A percentile compares a stretch with the other conserved stretches of the same genome.
Conservation (phyloP, 2,888 invertebrate genomes). For the Pyrrhia umbra region DNA sequence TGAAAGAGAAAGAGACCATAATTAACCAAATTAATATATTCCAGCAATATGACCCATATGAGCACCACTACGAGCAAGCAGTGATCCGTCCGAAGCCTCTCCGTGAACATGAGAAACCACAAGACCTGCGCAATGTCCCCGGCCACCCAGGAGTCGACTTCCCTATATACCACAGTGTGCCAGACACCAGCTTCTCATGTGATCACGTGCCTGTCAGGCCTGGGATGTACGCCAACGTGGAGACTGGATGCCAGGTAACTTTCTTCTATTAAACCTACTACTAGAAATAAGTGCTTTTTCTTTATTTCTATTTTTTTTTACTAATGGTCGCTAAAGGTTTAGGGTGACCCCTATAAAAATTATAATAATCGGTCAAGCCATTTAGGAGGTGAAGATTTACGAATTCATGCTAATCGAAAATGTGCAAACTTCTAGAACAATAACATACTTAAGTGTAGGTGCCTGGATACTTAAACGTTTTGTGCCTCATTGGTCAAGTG, state of each 20-base stretch:
- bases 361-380: too few species aligned
- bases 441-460: too few species aligned
- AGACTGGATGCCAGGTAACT: conserved; percentile 94
- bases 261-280: not conserved
- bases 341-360: too few species aligned
- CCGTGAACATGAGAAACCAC: conserved; percentile 91
- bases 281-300: too few species aligned
- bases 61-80: conserved; percentile 77
- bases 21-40: conserved; percentile 37
- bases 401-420: too few species aligned
- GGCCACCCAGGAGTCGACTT: conserved; percentile 95
- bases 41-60: conserved; percentile 82
- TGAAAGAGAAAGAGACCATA: too few species aligned
- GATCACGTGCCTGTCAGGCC: conserved; percentile 94
- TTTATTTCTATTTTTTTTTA: too few species aligned
- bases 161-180: conserved; percentile 94
- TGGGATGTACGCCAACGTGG: conserved; percentile 97
- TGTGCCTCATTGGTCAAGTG: too few species aligned
- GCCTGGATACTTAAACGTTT: too few species aligned
- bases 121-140: conserved; percentile 95
- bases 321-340: too few species aligned
- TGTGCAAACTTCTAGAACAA: too few species aligned
- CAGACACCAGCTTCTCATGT: conserved; percentile 95
- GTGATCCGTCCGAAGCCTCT: conserved; percentile 79
- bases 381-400: too few species aligned